Conservation (phyloP, 2,113 vertebrate genomes). For the Megaceryle maxima region DNA sequence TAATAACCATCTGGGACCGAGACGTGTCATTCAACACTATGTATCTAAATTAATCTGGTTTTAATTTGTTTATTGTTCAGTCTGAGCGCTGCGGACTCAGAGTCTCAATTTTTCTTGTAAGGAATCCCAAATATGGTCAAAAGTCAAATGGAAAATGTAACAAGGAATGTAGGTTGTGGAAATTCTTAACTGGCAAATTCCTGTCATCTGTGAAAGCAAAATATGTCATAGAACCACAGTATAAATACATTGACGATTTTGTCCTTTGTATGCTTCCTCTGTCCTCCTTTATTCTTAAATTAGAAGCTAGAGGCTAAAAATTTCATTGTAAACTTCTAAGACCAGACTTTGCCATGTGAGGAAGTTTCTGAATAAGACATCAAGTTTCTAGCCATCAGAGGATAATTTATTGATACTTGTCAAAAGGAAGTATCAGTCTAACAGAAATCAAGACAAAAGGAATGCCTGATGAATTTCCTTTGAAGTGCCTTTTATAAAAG, state of each 20-base stretch:
- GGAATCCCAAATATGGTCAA: conserved; percentile 64
- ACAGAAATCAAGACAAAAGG: conserved; percentile 92
- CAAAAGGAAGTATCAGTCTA: conserved; percentile 85
- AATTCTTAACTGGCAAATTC: conserved; percentile 22
- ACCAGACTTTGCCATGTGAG: conserved; percentile 73
- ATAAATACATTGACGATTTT: conserved; percentile 62
- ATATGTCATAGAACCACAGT: not conserved
- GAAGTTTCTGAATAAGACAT: conserved; percentile 88
- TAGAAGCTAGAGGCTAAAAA: conserved; percentile 68
- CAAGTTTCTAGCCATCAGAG: conserved; percentile 84
- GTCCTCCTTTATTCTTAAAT: conserved; percentile 57
- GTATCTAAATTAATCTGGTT: conserved; percentile 61
- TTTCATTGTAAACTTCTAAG: conserved; percentile 68
- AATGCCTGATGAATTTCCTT: conserved; percentile 96
- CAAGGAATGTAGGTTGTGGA: conserved; percentile 23
- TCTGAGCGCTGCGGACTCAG: not conserved
- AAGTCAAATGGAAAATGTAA: conserved; percentile 37
- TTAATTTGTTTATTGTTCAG: conserved; percentile 67
- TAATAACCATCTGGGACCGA: conserved; percentile 42
- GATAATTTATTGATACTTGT: conserved; percentile 94
- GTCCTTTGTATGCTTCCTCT: conserved; percentile 54
- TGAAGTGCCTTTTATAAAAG: conserved; percentile 97
- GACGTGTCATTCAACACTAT: conserved; percentile 43
- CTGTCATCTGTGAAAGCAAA: conserved; percentile 2
- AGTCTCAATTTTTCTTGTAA: conserved; percentile 12